Conservation (phyloP, 2,113 vertebrate genomes). For the Callaeas wilsoni region DNA sequence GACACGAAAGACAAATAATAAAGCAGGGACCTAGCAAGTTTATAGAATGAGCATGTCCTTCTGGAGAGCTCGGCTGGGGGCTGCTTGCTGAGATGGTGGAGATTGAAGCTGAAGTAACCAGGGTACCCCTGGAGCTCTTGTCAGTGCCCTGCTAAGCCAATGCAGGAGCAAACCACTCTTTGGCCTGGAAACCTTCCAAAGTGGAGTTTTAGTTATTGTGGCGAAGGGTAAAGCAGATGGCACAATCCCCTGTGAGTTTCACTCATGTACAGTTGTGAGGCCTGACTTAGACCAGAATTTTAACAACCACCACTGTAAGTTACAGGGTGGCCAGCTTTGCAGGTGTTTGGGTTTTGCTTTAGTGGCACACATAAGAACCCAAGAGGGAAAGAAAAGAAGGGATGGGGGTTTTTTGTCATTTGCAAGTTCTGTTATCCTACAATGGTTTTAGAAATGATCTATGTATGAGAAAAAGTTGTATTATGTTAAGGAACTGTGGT, state of each 20-base stretch:
- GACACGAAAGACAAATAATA: background rate
- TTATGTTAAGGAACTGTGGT: background rate
- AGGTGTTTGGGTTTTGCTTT: background rate
- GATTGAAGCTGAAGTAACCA: background rate
- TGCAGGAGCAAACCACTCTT: background rate
- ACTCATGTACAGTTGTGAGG: fast-evolving
- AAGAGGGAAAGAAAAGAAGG: background rate
- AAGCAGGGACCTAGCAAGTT: background rate
- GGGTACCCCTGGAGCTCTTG: no score
- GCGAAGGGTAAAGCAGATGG: background rate
- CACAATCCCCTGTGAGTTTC: fast-evolving
- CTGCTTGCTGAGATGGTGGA: background rate
- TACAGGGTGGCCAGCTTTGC: background rate
- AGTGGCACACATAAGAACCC: background rate
- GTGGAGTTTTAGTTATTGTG: no score
- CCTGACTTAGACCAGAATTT: background rate
- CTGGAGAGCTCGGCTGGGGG: background rate
- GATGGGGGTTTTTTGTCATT: fast-evolving
- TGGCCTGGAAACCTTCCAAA: background rate
- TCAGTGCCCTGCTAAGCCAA: background rate
- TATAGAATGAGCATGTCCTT: background rate
- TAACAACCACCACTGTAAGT: background rate
- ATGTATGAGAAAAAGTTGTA: background rate
- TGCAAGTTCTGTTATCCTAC: background rate
- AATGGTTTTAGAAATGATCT: background rate